phyloP scores from a whole-genome alignment of 2,888 invertebrate genomes.

The Aleiodes leptofemur region DNA sequence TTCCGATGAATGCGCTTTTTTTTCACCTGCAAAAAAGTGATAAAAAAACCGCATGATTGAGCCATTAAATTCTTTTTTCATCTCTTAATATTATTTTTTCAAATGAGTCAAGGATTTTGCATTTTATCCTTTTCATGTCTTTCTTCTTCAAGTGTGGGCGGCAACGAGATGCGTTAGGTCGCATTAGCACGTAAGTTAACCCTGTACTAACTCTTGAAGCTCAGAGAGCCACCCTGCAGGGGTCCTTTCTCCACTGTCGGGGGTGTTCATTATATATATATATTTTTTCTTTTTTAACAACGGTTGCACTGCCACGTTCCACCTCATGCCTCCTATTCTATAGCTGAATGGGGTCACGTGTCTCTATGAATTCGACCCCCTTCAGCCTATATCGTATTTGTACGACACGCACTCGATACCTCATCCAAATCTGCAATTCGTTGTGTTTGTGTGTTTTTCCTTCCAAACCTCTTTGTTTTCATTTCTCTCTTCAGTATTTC shows the following conservation, averaged over 20 bases:
- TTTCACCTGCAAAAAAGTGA: slow-evolving; percentile 45
- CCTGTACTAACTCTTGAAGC: slow-evolving; percentile 59
- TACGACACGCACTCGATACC: slow-evolving; percentile 70
- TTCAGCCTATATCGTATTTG: slow-evolving; percentile 73
- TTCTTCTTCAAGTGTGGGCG: slow-evolving; percentile 23
- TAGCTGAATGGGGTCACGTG: slow-evolving; percentile 64
- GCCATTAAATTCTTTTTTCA: slow-evolving; percentile 18
- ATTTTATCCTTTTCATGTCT: neutral
- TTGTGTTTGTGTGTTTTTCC: slow-evolving; percentile 72
- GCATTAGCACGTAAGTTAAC: slow-evolving; percentile 67
- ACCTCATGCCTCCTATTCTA: slow-evolving; percentile 21
- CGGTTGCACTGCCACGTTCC: slow-evolving; percentile 56
- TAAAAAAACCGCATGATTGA: slow-evolving; percentile 14
- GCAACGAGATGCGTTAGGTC: slow-evolving; percentile 51
- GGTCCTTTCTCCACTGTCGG: slow-evolving; percentile 64
- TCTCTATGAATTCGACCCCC: slow-evolving; percentile 60
- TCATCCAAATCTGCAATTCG: slow-evolving; percentile 73
- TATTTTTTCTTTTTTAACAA: slow-evolving; percentile 50
- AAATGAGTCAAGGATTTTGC: slow-evolving; percentile 34
- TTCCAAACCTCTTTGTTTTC: slow-evolving; percentile 45
- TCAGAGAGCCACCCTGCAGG: slow-evolving; percentile 61
- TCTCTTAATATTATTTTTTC: slow-evolving; percentile 37
- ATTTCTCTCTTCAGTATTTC: slow-evolving; percentile 24
- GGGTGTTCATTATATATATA: slow-evolving; percentile 70
- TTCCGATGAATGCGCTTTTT: slow-evolving; percentile 49